Percentiles rank a stretch among this genome's conserved stretches.
phyloP scores from a whole-genome alignment of 2,113 vertebrate species.

The Lota lota region DNA sequence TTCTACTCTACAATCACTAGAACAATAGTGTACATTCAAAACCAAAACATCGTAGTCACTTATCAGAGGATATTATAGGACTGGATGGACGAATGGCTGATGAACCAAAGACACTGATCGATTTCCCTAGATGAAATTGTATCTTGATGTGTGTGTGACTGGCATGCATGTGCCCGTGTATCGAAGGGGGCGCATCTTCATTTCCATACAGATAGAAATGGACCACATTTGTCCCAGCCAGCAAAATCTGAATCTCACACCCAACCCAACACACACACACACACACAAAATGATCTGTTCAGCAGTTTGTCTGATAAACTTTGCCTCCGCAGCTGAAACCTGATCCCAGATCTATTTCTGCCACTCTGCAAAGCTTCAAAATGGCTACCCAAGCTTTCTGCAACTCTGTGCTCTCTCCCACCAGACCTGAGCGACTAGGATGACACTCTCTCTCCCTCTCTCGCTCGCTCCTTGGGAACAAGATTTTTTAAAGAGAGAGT shows the following conservation, averaged over 20 bases:
- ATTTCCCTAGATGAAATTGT: conserved; percentile 12
- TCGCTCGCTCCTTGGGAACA: conserved; percentile 8
- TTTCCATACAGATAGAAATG: background rate
- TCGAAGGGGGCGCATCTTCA: background rate
- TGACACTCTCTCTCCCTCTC: background rate
- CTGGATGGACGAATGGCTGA: no score
- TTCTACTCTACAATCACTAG: conserved; percentile 73
- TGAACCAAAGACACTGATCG: no score
- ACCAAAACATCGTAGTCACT: conserved; percentile 51
- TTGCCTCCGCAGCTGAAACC: conserved; percentile 46
- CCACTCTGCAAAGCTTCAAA: conserved; percentile 34
- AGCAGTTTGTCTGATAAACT: conserved; percentile 46
- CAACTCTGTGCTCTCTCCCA: conserved; percentile 13
- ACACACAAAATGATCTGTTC: conserved; percentile 48
- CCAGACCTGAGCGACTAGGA: background rate
- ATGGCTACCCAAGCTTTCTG: background rate
- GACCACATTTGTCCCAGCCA: conserved; percentile 14
- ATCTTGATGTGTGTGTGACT: conserved; percentile 31
- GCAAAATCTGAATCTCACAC: conserved; percentile 25
- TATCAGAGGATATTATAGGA: conserved; percentile 25
- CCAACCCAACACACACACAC: conserved; percentile 15
- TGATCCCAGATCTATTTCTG: conserved; percentile 59
- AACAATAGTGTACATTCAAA: conserved; percentile 71
- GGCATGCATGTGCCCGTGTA: background rate
- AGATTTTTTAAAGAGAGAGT: conserved; percentile 39